Percentiles rank a stretch among this genome's conserved stretches.
Conservation (phyloP, 92 coral and sea anemone genomes). For the Bergia puertoricense region DNA sequence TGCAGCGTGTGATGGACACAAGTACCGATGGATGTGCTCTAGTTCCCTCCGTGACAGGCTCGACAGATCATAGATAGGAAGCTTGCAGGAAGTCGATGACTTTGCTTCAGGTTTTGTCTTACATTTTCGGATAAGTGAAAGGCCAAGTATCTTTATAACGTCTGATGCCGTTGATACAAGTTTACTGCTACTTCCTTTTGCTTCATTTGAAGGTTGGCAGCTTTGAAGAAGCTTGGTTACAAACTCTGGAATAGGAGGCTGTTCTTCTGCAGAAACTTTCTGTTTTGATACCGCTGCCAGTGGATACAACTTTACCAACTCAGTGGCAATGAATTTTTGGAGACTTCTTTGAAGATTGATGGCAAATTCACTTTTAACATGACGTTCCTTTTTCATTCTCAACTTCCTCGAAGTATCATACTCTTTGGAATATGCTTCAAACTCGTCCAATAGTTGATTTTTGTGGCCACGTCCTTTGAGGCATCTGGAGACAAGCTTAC, state of each 20-base stretch:
- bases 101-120: neutral
- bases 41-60: slow-evolving; percentile 19
- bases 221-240: neutral
- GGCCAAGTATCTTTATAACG: slow-evolving; percentile 7
- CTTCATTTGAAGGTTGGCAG: neutral
- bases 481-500: slow-evolving; percentile 12
- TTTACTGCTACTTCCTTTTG: neutral
- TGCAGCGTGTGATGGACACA: neutral
- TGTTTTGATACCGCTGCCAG: neutral
- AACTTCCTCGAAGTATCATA: slow-evolving; percentile 5
- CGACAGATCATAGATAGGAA: slow-evolving; percentile 27
- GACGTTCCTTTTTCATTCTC: neutral
- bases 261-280: neutral
- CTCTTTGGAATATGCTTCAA: slow-evolving; percentile 14
- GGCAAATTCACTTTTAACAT: neutral
- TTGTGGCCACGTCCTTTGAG: slow-evolving; percentile 36
- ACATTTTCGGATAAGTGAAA: slow-evolving; percentile 17
- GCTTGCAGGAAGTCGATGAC: neutral
- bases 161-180: neutral
- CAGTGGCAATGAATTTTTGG: neutral
- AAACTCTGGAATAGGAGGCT: neutral
- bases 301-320: slow-evolving; percentile 1
- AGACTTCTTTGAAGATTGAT: neutral
- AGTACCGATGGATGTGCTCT: neutral
- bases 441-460: slow-evolving; percentile 25